Evolutionary conservation across 2,888 invertebrate species (phyloP).

Genomic region (Polydrusus tereticollis): DNA sequence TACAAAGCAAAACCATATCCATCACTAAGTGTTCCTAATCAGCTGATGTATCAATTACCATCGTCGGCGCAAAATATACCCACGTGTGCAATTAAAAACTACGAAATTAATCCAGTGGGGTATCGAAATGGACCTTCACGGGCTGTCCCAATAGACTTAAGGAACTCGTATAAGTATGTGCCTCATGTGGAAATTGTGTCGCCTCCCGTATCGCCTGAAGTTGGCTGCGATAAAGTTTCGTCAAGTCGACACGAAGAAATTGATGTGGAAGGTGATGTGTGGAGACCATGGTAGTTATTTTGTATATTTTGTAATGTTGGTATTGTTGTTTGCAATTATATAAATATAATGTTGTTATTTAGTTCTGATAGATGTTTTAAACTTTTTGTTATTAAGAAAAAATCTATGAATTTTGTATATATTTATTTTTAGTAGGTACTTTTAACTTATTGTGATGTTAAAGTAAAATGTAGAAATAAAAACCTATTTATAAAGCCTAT

Average conservation of each 20-base stretch:
- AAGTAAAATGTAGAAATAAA: neutral
- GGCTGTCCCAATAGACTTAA: neutral
- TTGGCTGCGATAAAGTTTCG: neutral
- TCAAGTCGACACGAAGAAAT: slow-evolving; percentile 5
- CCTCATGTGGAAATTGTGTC: slow-evolving; percentile 5
- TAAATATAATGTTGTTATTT: neutral
- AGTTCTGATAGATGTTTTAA: neutral
- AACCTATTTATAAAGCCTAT: neutral
- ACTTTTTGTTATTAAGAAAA: neutral
- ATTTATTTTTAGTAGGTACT: neutral
- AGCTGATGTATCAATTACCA: neutral
- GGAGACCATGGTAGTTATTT: slow-evolving; percentile 34
- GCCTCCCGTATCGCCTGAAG: slow-evolving; percentile 14
- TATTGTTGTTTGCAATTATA: neutral
- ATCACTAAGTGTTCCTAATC: neutral
- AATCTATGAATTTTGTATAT: neutral
- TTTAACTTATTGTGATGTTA: neutral
- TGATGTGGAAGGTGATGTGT: slow-evolving; percentile 26
- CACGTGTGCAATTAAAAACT: neutral
- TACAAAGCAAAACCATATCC: neutral
- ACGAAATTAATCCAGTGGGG: neutral
- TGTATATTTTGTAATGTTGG: neutral
- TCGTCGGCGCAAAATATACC: neutral
- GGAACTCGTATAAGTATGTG: neutral
- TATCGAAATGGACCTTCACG: neutral